Percentiles rank a stretch among this genome's conserved stretches.
Evolutionary conservation across 2,888 invertebrate species (phyloP).

Genomic region (Eretmocerus hayati): DNA sequence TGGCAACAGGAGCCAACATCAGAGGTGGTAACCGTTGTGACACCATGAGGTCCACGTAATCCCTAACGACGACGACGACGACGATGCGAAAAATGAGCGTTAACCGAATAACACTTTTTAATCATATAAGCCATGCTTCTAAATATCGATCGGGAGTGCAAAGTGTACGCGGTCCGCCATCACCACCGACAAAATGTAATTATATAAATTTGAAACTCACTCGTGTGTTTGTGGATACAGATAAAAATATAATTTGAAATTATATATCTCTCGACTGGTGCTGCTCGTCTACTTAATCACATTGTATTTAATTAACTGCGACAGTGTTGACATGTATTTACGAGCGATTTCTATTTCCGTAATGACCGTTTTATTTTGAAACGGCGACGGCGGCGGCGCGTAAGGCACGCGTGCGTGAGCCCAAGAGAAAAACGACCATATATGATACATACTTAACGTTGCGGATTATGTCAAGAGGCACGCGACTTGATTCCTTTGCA

Average conservation of each 20-base stretch:
- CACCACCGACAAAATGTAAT: conserved; percentile 5
- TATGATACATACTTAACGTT: not conserved
- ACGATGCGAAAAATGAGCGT: not conserved
- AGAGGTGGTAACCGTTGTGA: not conserved
- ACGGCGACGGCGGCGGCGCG: not conserved
- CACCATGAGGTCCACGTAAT: not conserved
- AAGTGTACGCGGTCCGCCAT: not conserved
- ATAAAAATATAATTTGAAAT: no score
- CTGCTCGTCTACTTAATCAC: not conserved
- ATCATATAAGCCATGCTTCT: not conserved
- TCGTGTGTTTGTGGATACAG: no score
- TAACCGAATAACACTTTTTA: conserved; percentile 5
- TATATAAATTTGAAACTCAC: no score
- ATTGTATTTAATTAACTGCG: conserved; percentile 9
- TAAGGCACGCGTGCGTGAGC: no score
- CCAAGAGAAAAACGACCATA: not conserved
- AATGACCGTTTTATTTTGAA: conserved; percentile 5
- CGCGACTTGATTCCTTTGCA: no score
- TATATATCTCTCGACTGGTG: not conserved
- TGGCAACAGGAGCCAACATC: conserved; percentile 2
- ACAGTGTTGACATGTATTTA: conserved; percentile 8
- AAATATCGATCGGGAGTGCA: not conserved
- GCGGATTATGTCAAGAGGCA: no score
- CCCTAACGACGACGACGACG: not conserved
- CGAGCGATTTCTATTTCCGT: conserved; percentile 10